Evolutionary conservation across 2,797 vertebrate species (phyloP).

Genomic region (Eremophila alpestris): DNA sequence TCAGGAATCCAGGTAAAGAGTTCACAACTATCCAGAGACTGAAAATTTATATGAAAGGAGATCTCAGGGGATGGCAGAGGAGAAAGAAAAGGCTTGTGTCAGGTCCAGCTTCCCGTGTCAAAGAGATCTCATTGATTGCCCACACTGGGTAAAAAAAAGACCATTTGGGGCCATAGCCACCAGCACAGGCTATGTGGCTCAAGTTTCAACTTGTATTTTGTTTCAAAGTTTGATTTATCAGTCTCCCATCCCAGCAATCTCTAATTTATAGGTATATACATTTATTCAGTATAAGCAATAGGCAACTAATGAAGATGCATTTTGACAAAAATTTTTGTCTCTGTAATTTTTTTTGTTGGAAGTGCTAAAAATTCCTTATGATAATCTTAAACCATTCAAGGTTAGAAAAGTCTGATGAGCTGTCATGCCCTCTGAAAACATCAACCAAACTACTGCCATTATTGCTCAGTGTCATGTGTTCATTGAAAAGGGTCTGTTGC

Average conservation of each 20-base stretch:
- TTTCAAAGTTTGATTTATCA: neutral
- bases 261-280: neutral
- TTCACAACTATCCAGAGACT: neutral
- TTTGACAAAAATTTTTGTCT: neutral
- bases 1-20: neutral
- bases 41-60: neutral
- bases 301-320: neutral
- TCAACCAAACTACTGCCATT: neutral
- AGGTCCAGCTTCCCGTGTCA: neutral
- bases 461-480: neutral
- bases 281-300: neutral
- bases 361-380: neutral
- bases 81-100: neutral
- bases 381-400: neutral
- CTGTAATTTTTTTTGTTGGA: neutral
- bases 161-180: neutral
- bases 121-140: neutral
- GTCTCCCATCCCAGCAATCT: neutral
- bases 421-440: neutral
- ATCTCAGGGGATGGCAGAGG: neutral
- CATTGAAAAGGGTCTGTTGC: neutral
- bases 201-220: neutral
- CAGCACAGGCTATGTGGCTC: rapidly evolving
- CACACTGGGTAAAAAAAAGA: neutral
- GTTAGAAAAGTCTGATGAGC: neutral